phyloP scores from a whole-genome alignment of 2,888 invertebrate species.

The Hypercompe scribonia region DNA sequence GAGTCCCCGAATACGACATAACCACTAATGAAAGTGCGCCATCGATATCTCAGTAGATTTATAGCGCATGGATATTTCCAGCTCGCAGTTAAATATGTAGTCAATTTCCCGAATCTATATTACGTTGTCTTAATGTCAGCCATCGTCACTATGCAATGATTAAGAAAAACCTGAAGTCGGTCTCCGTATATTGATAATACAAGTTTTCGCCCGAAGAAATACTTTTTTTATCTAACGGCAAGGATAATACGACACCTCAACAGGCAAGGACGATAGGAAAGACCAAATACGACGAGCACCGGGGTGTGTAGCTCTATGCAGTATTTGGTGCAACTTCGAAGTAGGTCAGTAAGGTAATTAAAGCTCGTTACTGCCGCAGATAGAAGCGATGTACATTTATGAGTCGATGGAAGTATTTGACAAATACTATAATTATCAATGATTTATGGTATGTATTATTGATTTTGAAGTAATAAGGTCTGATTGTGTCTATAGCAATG shows the following conservation, averaged over 20 bases:
- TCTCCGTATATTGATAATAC: too few species aligned
- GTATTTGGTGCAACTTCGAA: constrained; percentile 24
- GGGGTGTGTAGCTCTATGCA: neutral
- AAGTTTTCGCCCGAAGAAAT: too few species aligned
- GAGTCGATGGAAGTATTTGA: constrained; percentile 8
- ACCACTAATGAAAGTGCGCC: neutral
- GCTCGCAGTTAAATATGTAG: neutral
- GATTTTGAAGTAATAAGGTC: neutral
- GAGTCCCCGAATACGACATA: neutral
- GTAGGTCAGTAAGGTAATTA: constrained; percentile 54
- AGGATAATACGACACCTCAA: neutral
- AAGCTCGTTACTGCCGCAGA: constrained; percentile 52
- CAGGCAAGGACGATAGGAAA: neutral
- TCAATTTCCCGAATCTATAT: neutral
- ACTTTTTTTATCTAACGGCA: neutral
- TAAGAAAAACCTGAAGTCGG: too few species aligned
- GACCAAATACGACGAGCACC: neutral
- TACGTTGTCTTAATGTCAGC: too few species aligned
- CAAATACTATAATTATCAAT: neutral
- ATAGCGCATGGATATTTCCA: neutral
- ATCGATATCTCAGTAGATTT: neutral
- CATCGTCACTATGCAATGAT: too few species aligned
- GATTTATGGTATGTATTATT: neutral
- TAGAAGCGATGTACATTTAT: neutral
- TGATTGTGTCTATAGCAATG: neutral